phyloP scores from a whole-genome alignment of 2,888 invertebrate species.

The Rhagium mordax region DNA sequence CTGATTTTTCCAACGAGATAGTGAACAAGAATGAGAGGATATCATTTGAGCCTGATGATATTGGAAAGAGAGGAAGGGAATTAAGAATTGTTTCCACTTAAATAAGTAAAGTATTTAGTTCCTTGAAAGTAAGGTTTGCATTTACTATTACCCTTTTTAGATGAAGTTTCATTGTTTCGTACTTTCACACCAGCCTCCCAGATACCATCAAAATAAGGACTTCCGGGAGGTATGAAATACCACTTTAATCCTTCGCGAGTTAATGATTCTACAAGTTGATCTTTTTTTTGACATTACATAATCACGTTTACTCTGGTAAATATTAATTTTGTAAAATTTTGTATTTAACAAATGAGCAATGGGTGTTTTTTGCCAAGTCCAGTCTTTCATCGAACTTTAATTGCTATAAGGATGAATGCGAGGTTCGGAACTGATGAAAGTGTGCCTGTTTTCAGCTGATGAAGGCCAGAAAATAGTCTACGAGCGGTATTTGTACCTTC shows the following conservation, averaged over 20 bases:
- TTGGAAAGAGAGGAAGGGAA: too few relatives aligned
- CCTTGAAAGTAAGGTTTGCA: constrained; percentile 38
- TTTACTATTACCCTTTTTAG: constrained; percentile 49
- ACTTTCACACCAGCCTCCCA: constrained; percentile 52
- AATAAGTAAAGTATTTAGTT: constrained; percentile 48
- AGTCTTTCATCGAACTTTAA: constrained; percentile 24
- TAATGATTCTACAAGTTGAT: too few relatives aligned
- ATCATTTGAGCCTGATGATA: constrained; percentile 52
- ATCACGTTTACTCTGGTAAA: constrained; percentile 22
- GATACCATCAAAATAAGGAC: constrained; percentile 44
- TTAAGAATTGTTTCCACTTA: constrained; percentile 57
- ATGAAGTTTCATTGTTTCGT: constrained; percentile 54
- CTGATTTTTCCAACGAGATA: constrained; percentile 52
- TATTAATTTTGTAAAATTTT: constrained; percentile 29
- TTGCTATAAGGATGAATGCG: too few relatives aligned
- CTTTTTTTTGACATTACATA: constrained; percentile 24
- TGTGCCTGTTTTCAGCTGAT: too few relatives aligned
- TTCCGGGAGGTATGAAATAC: constrained; percentile 32
- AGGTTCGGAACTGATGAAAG: too few relatives aligned
- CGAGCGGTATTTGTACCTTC: too few relatives aligned
- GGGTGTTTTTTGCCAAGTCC: constrained; percentile 40
- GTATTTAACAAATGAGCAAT: constrained; percentile 28
- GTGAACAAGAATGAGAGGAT: constrained; percentile 53
- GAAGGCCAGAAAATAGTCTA: too few relatives aligned
- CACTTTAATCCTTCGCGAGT: constrained; percentile 6